Evolutionary conservation across 2,113 vertebrate species (phyloP).

Genomic region (Mormoops blainvillei): DNA sequence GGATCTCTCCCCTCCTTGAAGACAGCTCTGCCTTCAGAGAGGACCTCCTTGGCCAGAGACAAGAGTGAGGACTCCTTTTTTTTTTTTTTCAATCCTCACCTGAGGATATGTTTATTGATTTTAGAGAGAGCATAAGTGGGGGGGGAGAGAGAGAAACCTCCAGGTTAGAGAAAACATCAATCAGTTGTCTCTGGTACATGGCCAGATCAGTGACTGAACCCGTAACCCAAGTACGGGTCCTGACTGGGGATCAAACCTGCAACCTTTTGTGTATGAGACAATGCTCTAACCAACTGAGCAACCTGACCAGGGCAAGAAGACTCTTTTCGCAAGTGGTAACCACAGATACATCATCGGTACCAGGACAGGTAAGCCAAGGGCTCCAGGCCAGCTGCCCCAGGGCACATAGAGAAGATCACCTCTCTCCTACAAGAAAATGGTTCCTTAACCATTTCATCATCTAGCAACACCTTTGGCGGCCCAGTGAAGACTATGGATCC

Average conservation of each 20-base stretch:
- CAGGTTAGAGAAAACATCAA: too few species aligned
- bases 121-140: too few species aligned
- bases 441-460: neutral
- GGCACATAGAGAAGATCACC: neutral
- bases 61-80: neutral
- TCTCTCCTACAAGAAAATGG: neutral
- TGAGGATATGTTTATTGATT: too few species aligned
- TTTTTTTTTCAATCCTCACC: neutral
- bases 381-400: rapidly evolving
- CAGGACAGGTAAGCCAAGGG: neutral
- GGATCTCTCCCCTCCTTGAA: neutral
- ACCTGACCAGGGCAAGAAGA: too few species aligned
- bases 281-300: too few species aligned
- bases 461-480: neutral
- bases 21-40: neutral
- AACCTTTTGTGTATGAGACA: too few species aligned
- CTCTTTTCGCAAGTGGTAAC: neutral
- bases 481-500: neutral
- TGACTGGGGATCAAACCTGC: too few species aligned
- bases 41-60: neutral
- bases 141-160: too few species aligned
- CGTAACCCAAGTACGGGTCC: too few species aligned
- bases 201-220: too few species aligned
- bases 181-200: too few species aligned
- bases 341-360: neutral